phyloP scores from a whole-genome alignment of 2,113 vertebrate species.

The Laticauda laticaudata region DNA sequence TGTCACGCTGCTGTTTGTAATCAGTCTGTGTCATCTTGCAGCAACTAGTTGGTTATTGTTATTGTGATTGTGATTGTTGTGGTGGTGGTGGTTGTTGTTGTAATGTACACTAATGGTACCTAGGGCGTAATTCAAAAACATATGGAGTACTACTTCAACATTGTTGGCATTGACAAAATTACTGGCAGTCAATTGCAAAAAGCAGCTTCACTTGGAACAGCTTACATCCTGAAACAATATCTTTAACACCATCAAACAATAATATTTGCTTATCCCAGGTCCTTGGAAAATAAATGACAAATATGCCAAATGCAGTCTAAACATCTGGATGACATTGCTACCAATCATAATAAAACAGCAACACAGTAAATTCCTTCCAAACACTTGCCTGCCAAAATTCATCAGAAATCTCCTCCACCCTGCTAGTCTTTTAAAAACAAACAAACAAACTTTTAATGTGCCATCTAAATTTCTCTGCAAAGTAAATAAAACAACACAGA shows the following conservation, averaged over 20 bases:
- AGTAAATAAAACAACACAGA: background rate
- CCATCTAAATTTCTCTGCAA: background rate
- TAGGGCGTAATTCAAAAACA: background rate
- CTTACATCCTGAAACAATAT: background rate
- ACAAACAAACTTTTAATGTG: background rate
- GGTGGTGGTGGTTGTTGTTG: too few relatives aligned
- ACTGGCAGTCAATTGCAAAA: background rate
- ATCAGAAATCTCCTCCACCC: too few relatives aligned
- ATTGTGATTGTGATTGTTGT: too few relatives aligned
- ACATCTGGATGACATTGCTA: background rate
- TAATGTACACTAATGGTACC: background rate
- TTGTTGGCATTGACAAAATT: background rate
- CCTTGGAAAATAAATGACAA: background rate
- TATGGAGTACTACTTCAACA: background rate
- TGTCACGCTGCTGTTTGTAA: background rate
- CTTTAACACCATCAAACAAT: background rate
- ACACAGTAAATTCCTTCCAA: background rate
- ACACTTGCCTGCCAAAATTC: background rate
- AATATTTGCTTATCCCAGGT: background rate
- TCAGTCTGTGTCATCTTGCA: background rate
- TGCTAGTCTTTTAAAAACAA: background rate
- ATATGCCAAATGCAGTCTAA: background rate
- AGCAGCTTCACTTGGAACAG: background rate
- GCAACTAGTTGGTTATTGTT: background rate
- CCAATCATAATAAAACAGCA: background rate